Base-by-base conservation (phyloP, 1,140 invertebrate genomes). In the Lethrus apterus region DNA sequence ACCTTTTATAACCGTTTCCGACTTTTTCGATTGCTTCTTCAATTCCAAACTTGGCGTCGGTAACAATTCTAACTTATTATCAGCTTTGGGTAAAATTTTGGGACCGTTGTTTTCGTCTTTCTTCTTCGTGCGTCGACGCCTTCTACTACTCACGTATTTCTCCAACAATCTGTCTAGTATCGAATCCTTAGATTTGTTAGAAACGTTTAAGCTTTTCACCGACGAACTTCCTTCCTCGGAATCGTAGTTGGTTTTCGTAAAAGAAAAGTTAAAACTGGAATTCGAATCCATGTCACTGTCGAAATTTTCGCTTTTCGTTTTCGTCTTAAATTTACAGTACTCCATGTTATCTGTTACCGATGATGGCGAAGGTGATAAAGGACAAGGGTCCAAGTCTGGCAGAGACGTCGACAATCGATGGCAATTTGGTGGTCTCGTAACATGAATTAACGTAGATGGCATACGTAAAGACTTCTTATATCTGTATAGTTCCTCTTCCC, bases 401-500 rank as follows among this genome's bases (percentile, higher is more conserved):
- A 87, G 60, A 0, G 84, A 86, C 13, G 81, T 80, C 0, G 83
- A 83, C 11, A 83, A 66, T 35, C 76, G 57, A 15, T 75, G 72
- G 50, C 72, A 71, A 33, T 72, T 59, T 3, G 77, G 70, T 0
- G 78, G 73, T 42, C 76, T 70, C 15, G 84, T 79, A 4, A 89
- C 82, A 4, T 80, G 84, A 44, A 89, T 89, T 24, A 89, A 66
- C 48, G 78, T 76, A 9, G 80, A 67, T 2, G 86, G 86, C 75
- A 89, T 86, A 42, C 86, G 73, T 1, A 89, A 64, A 0, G 85
- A 86, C 51, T 81, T 75, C 63, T 90, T 89, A 54, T 83, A 90
- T 49, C 77, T 78, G 54, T 84, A 87, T 15, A 88, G 72, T 56
- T 87, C 84, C 55, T 84, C 81, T 66, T 86, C 82, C 84, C 84